Base-by-base conservation (phyloP, 2,113 vertebrate genomes). In the Nerophis lumbriciformis region DNA sequence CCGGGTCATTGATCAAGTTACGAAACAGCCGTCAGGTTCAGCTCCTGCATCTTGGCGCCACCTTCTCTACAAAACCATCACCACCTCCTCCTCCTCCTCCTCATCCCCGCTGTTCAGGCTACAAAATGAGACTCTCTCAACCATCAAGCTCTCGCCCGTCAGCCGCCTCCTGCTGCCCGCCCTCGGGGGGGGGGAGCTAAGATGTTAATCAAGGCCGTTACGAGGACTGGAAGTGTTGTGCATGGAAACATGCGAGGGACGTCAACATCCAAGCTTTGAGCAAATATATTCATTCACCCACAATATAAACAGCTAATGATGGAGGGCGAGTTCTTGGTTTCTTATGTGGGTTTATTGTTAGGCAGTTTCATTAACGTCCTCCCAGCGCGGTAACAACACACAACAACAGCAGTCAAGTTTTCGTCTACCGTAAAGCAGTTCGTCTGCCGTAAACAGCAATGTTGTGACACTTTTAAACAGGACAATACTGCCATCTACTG, bases 1-100 rank as follows among this genome's bases (percentile, higher is more conserved):
- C 3, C 1, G 72, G 73, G 73, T 80, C 73, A 75, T 59, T 58
- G 76, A 76, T 80, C 68, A 53, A n/a, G 57, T 78, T 75, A 69
- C 55, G 28, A 66, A 65, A 63, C 66, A 38, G 54, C 56, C 53
- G 55, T 3, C 42, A 57, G 60, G n/a, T 59, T 59, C 16, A 16
- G 49, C 15, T 61, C 38, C 60, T 48, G 57, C 13, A 16, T 53
- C 28, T 21, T 57, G 47, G 39, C 53, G 13, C 8, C 9, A 38
- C 57, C 54, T 55, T 52, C 42, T 51, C 42, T 28, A 38, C 49
- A 53, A 53, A 35, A 38, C 50, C 4, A 5, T n/a, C 39, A 19
- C 36, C 51, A 8, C 53, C 48, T 50, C 35, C 6, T 12, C 38
- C 48, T 50, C 35, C 6, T 12, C 38, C 10, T 8, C 55, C 12